Percentiles rank a stretch among this genome's conserved stretches.
phyloP scores from a whole-genome alignment of 2,888 invertebrate species.

The Tetranychus piercei region DNA sequence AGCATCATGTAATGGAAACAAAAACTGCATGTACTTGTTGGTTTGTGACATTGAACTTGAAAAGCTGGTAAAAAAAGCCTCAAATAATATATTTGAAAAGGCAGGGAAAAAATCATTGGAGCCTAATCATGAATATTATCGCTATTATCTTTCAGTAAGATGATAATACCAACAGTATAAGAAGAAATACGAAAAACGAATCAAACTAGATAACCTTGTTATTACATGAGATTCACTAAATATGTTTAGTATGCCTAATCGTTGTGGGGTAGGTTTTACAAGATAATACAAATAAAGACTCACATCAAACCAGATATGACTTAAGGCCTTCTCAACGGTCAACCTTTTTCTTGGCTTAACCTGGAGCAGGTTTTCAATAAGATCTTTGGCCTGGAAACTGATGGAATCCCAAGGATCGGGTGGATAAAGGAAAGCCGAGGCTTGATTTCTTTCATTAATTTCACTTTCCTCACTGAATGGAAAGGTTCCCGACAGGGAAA shows the following conservation, averaged over 20 bases:
- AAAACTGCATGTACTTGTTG: too few species aligned
- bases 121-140: too few species aligned
- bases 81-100: too few species aligned
- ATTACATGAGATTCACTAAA: not conserved
- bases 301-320: conserved; percentile 10
- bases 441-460: conserved; percentile 72
- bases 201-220: not conserved
- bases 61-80: too few species aligned
- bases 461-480: conserved; percentile 99
- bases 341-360: conserved; percentile 1
- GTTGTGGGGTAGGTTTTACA: not conserved
- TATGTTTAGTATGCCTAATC: too few species aligned
- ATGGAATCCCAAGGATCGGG: conserved; percentile 10
- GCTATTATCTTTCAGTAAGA: too few species aligned
- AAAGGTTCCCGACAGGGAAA: conserved; percentile 88
- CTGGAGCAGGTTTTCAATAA: conserved; percentile 8
- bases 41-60: too few species aligned
- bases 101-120: too few species aligned
- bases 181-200: too few species aligned
- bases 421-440: conserved; percentile 6
- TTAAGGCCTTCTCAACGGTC: conserved; percentile 3
- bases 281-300: conserved; percentile 4
- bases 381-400: conserved; percentile 7
- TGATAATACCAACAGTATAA: too few species aligned
- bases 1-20: too few species aligned